Base-by-base conservation (phyloP, 1,140 invertebrate species). In the Euschistus heros region DNA sequence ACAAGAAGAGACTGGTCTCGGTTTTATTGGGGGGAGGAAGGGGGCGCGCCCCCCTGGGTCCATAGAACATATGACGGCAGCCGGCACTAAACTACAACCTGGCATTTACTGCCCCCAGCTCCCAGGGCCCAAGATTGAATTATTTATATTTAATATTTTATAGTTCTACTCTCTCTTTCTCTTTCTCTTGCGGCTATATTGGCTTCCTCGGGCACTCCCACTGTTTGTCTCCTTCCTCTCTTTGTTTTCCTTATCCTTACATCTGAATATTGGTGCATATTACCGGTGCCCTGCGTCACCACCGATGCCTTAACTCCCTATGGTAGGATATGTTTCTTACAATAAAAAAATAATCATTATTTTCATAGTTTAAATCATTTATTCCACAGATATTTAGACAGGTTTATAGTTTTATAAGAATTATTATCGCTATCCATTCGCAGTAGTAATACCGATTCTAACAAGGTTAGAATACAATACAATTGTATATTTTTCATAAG, bases 81-180 rank as follows among this genome's bases (percentile, higher is more conserved):
- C 59, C 59, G n/a, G 59, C 42, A 62, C 59, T 62, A 62, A 62
- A 62, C 59, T 62, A 62, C 59, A 62, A 26, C 30, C 59, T 62
- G 59, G 59, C 59, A 62, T 62, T 62, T 62, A 62, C 59, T 37
- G 59, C 59, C 59, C 59, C n/a, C 30, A 54, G 50, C 17, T 24
- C 30, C 24, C 54, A 2, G 22, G 5, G 20, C 54, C 59, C 59
- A 62, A 62, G 59, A 62, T 62, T 62, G 59, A 62, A 62, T 62
- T 62, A 62, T 62, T 62, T 62, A 62, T 62, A 62, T 62, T 62
- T 62, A 62, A 62, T 62, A 62, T 62, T 62, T 62, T 62, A 62
- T 62, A 62, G 59, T 62, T 62, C 30, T 20, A 13, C 59, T 37
- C 30, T 37, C 59, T n/a, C 30, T 20, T 30, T 33, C 26, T 61